Base-by-base conservation (phyloP, 1,140 invertebrate genomes). In the Linepithema humile region DNA sequence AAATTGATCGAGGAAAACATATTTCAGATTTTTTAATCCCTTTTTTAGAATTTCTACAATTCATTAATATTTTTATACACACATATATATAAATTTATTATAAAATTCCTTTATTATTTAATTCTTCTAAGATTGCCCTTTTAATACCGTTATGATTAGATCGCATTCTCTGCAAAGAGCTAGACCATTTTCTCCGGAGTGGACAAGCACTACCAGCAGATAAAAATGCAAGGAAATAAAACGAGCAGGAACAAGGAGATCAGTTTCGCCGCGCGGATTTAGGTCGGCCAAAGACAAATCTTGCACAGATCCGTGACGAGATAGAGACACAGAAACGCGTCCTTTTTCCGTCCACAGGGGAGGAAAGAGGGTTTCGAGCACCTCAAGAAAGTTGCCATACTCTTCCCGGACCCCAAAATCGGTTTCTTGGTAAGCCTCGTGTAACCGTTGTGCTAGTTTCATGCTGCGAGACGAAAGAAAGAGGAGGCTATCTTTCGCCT, bases 251-350 rank as follows among this genome's bases (percentile, higher is more conserved):
- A 55, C 35, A 55, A 20, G 35, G 32, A 55, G 55, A 62, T 75
- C 73, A 32, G 32, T 80, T 48, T 80, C 48, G 59, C 64, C 73
- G 43, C 65, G 53, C 48, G 65, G 85, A 87, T 86, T 85, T 86
- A 83, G 85, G 86, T 20, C 86, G 57, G 20, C 43, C 70, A 67
- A 35, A 65, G 80, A 87, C 82, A 83, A 86, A 86, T 86, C 78
- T 87, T 53, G 65, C 10, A 6, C 26, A 64, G 74, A 72, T 73
- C 29, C 15, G 17, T 65, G 59, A n/a, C 35, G n/a, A 40, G 83
- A 78, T 85, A 85, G 23, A 74, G 26, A 73, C 32, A 40, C 26
- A 26, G 35, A 55, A 80, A 35, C 29, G 48, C 23, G 48, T 40
- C 17, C 67, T 45, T 38, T 77, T 45, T 64, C 12, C n/a, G 10